These are phyloP conservation scores for Heliconius hermathena DNA, from an alignment of 1,140 invertebrate species.

Conservation along the genomic window DNA sequence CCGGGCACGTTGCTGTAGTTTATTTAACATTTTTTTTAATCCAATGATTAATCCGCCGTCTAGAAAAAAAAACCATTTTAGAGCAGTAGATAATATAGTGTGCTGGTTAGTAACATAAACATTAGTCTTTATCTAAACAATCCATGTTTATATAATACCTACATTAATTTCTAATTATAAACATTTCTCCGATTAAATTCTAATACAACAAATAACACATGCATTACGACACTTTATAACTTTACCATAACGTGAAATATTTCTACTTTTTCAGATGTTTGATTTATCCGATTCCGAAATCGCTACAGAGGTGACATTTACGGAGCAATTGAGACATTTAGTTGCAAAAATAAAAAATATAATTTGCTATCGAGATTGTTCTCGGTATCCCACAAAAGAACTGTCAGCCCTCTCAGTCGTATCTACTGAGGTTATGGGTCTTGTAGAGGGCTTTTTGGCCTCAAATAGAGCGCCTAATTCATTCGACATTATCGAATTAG, in stretches of 20 bases:
- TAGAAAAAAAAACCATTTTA: too few relatives aligned
- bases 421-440: slow-evolving; percentile 75
- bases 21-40: too few relatives aligned
- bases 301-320: slow-evolving; percentile 78
- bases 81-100: too few relatives aligned
- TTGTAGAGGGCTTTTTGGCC: slow-evolving; percentile 77
- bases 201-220: background rate
- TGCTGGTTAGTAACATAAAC: too few relatives aligned
- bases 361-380: slow-evolving; percentile 68
- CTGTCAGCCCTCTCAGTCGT: slow-evolving; percentile 72
- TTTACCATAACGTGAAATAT: background rate
- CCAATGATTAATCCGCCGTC: too few relatives aligned
- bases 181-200: background rate
- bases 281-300: slow-evolving; percentile 78
- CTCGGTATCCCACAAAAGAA: slow-evolving; percentile 71
- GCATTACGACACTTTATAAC: background rate
- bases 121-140: background rate
- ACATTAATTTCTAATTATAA: background rate
- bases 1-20: too few relatives aligned
- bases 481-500: slow-evolving; percentile 73
- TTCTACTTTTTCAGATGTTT: slow-evolving; percentile 68
- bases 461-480: slow-evolving; percentile 74
- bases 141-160: too few relatives aligned
- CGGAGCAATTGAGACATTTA: slow-evolving; percentile 71
- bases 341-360: slow-evolving; percentile 78